Evolutionary conservation across 1,140 invertebrate genomes (phyloP).

Genomic region (Trinorchestia longiramus): DNA sequence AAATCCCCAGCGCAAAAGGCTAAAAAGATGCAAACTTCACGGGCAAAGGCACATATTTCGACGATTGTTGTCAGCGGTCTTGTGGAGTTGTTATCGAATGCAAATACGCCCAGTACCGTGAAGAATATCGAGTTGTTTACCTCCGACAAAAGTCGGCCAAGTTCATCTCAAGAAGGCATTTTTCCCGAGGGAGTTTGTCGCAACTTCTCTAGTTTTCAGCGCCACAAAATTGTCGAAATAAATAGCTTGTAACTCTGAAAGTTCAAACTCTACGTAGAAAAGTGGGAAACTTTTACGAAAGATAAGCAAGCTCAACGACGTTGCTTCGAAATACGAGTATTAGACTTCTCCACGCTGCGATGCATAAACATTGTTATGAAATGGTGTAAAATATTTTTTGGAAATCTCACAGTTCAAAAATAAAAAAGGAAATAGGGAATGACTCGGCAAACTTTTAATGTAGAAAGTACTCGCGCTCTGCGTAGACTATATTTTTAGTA

Average conservation of each 20-base stretch:
- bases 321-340: neutral
- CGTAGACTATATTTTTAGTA: no score
- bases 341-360: neutral
- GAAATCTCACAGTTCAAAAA: neutral
- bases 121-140: constrained; percentile 32
- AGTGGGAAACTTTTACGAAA: constrained; percentile 2
- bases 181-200: constrained; percentile 33
- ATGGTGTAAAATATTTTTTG: neutral
- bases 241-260: constrained; percentile 35
- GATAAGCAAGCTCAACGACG: constrained; percentile 29
- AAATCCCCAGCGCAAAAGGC: neutral
- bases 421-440: neutral
- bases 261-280: constrained; percentile 17
- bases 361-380: neutral
- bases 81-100: neutral
- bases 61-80: neutral
- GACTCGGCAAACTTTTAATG: neutral
- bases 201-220: constrained; percentile 32
- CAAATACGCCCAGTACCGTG: neutral
- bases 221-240: constrained; percentile 48
- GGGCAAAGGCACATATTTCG: neutral
- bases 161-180: constrained; percentile 29
- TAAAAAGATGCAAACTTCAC: neutral
- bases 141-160: neutral
- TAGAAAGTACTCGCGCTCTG: neutral